These are phyloP conservation scores for Amia ocellicauda DNA, from an alignment of 2,113 vertebrate species.

Conservation along the genomic window DNA sequence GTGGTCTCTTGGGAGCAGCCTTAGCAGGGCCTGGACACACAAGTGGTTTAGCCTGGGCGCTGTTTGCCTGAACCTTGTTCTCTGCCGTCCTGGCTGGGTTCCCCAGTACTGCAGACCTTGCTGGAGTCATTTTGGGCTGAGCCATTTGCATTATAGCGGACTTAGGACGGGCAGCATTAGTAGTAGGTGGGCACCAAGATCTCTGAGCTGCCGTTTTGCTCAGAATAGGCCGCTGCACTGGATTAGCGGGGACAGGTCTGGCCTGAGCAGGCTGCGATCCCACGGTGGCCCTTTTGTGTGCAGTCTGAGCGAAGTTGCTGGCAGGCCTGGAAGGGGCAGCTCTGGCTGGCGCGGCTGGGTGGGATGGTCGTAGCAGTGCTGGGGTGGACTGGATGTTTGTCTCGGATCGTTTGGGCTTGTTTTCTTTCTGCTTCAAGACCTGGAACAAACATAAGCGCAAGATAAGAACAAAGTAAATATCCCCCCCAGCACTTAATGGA, in stretches of 20 bases:
- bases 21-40: background rate
- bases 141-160: background rate
- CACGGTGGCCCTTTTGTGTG: too few species aligned
- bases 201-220: too few species aligned
- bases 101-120: background rate
- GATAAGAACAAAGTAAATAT: too few species aligned
- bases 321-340: background rate
- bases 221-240: background rate
- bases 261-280: too few species aligned
- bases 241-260: too few species aligned
- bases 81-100: background rate
- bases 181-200: too few species aligned
- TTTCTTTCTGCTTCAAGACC: slow-evolving; percentile 49
- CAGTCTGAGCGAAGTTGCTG: background rate
- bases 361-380: background rate
- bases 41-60: background rate
- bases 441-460: too few species aligned
- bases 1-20: background rate
- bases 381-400: slow-evolving; percentile 9
- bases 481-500: too few species aligned
- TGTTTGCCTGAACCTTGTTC: background rate
- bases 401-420: slow-evolving; percentile 17
- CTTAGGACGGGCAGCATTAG: background rate
- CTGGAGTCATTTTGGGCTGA: background rate
- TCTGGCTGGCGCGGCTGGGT: background rate